Conservation (phyloP, 2,797 vertebrate genomes). For the Staurois parvus region DNA sequence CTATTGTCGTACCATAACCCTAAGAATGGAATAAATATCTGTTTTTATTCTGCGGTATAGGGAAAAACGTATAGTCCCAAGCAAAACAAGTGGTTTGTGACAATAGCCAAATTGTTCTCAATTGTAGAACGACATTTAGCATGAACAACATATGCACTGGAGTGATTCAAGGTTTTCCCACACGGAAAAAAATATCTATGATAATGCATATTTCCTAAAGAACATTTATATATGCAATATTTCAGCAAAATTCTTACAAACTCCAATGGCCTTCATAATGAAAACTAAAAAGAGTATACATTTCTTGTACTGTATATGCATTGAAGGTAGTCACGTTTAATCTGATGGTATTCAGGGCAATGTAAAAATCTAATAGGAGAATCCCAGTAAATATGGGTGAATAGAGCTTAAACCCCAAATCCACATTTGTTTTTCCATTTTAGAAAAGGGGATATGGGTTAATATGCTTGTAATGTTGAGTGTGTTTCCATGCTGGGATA, state of each 20-base stretch:
- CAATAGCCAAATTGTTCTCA: not conserved
- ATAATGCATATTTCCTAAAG: not conserved
- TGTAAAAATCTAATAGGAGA: too few relatives aligned
- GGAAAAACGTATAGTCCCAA: not conserved
- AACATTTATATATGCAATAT: not conserved
- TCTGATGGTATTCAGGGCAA: too few relatives aligned
- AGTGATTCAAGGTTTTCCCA: not conserved
- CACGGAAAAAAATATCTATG: not conserved
- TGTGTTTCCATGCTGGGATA: not conserved
- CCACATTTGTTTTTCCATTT: too few relatives aligned
- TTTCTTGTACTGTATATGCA: too few relatives aligned
- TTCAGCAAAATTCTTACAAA: not conserved
- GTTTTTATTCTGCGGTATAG: not conserved
- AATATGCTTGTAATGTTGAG: not conserved
- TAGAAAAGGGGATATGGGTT: too few relatives aligned
- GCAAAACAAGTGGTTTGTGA: not conserved
- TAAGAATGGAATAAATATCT: not conserved
- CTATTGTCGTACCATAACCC: not conserved
- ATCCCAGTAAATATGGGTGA: too few relatives aligned
- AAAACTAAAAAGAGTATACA: not conserved
- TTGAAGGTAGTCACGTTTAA: too few relatives aligned
- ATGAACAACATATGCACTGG: not conserved
- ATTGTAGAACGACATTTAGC: not conserved
- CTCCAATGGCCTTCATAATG: not conserved
- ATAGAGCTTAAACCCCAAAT: too few relatives aligned